Percentiles rank a stretch among this genome's conserved stretches.
Evolutionary conservation across 2,113 vertebrate species (phyloP).

Genomic region (Turnix velox): DNA sequence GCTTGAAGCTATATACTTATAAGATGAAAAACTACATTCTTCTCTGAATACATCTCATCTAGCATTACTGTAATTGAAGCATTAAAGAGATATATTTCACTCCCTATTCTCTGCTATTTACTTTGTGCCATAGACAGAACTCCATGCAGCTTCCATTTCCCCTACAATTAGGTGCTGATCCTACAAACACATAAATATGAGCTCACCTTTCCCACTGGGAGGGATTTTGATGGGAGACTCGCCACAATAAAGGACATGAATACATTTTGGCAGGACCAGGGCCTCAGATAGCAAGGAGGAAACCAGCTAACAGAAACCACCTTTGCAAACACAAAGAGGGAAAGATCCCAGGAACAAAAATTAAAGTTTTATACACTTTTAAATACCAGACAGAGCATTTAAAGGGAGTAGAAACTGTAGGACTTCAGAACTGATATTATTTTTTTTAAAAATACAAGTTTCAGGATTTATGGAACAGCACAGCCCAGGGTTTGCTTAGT

Average conservation of each 20-base stretch:
- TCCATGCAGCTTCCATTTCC: slow-evolving; percentile 4
- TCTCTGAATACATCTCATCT: not conserved
- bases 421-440: not conserved
- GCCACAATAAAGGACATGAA: not conserved
- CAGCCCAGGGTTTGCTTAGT: not conserved
- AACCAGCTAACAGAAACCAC: slow-evolving; percentile 30
- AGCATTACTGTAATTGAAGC: not conserved
- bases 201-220: slow-evolving; percentile 39
- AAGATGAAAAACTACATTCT: not conserved
- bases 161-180: not conserved
- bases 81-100: not conserved
- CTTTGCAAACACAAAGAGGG: slow-evolving; percentile 24
- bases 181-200: slow-evolving; percentile 1
- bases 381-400: not conserved
- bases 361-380: not conserved
- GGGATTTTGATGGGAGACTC: not conserved
- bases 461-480: not conserved
- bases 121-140: not conserved
- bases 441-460: not conserved
- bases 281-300: slow-evolving; percentile 18
- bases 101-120: not conserved
- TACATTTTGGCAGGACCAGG: slow-evolving; percentile 2
- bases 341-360: not conserved
- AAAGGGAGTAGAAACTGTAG: not conserved
- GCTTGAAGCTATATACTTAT: not conserved